phyloP scores from a whole-genome alignment of 2,797 vertebrate genomes.

The Sebastes alutus region DNA sequence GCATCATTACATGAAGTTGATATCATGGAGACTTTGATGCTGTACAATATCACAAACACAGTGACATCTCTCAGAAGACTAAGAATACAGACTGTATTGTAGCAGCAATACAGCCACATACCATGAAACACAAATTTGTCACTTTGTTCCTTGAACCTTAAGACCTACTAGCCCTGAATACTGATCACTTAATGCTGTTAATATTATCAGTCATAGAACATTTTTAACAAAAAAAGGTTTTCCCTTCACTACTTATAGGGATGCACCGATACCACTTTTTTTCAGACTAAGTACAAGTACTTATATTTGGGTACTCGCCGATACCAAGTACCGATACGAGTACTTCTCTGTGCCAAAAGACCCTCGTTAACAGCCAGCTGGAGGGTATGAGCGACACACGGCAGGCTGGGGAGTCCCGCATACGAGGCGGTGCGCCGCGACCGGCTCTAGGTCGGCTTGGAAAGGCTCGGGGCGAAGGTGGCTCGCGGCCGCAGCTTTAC shows the following conservation, averaged over 20 bases:
- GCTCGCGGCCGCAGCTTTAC: too few species aligned
- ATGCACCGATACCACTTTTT: too few species aligned
- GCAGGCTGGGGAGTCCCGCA: too few species aligned
- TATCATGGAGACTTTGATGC: conserved; percentile 44
- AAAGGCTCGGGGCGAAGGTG: too few species aligned
- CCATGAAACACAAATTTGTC: background rate
- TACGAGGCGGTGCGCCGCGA: too few species aligned
- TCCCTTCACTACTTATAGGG: background rate
- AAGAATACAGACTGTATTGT: background rate
- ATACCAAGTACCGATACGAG: too few species aligned
- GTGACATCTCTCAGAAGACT: background rate
- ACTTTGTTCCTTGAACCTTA: background rate
- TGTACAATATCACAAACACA: conserved; percentile 9
- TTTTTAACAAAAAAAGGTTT: background rate
- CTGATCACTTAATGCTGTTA: background rate
- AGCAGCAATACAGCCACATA: background rate
- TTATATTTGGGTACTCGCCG: too few species aligned
- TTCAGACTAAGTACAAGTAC: too few species aligned
- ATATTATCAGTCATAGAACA: background rate
- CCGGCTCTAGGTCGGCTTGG: too few species aligned
- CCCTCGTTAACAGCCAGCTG: too few species aligned
- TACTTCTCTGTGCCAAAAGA: too few species aligned
- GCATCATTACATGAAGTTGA: conserved; percentile 60
- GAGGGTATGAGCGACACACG: too few species aligned
- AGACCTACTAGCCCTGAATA: background rate